Percentiles rank a stretch among this genome's conserved stretches.
Conservation (phyloP, 2,888 invertebrate genomes). For the Melanchra persicariae region DNA sequence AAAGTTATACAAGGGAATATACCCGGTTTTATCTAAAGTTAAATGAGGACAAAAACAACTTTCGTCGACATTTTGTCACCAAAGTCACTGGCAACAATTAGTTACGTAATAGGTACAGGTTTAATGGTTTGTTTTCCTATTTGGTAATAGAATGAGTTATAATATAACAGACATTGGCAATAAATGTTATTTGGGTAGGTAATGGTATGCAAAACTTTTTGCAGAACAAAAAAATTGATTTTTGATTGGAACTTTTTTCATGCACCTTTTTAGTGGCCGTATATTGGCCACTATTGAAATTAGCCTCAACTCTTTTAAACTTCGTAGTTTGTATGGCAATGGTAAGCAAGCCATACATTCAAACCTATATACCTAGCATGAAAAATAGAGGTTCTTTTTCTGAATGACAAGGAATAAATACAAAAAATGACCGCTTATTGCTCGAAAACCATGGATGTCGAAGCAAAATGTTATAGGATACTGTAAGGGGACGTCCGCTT, state of each 20-base stretch:
- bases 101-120: neutral
- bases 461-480: neutral
- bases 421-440: neutral
- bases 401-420: neutral
- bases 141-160: neutral
- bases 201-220: neutral
- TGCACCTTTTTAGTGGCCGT: neutral
- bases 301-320: constrained; percentile 3
- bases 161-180: neutral
- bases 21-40: neutral
- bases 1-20: constrained; percentile 1
- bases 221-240: neutral
- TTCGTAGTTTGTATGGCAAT: constrained; percentile 22
- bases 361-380: neutral
- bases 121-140: constrained; percentile 6
- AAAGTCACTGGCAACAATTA: neutral
- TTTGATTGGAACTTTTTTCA: neutral
- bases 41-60: constrained; percentile 8
- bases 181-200: neutral
- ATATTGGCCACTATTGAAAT: constrained; percentile 21
- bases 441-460: neutral
- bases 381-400: neutral
- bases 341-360: neutral
- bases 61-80: neutral
- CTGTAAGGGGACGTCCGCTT: too few relatives aligned